phyloP scores from a whole-genome alignment of 1,140 invertebrate species.

The Triops cancriformis region DNA sequence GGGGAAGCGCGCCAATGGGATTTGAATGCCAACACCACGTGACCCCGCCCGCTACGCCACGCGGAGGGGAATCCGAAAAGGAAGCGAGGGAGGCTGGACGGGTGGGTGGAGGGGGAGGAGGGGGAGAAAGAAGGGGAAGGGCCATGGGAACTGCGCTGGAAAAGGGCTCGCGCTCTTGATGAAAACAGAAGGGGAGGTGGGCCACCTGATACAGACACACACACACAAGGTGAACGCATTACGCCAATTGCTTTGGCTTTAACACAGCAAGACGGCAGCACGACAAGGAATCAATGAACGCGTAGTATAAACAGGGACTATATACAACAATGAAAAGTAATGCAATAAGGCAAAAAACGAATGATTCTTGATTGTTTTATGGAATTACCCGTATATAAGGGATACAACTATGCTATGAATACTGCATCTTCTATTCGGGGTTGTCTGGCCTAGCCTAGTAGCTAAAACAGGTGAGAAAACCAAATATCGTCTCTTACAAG shows the following conservation, averaged over 20 bases:
- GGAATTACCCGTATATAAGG: too few relatives aligned
- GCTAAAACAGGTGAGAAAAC: too few relatives aligned
- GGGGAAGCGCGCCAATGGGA: not conserved
- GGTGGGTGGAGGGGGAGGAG: not conserved
- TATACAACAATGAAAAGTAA: too few relatives aligned
- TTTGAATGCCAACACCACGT: not conserved
- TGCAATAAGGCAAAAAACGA: too few relatives aligned
- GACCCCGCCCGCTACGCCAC: not conserved
- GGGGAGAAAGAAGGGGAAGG: not conserved
- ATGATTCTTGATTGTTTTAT: too few relatives aligned
- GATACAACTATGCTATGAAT: too few relatives aligned
- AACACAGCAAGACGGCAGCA: not conserved
- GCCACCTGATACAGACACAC: not conserved
- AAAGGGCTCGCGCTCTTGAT: not conserved
- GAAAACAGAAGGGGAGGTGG: not conserved
- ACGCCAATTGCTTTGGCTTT: not conserved
- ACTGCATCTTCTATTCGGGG: too few relatives aligned
- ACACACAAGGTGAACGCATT: not conserved
- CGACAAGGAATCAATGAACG: not conserved
- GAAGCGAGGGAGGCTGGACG: not conserved
- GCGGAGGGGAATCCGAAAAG: not conserved
- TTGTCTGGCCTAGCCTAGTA: too few relatives aligned
- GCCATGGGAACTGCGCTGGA: not conserved
- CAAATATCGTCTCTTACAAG: too few relatives aligned
- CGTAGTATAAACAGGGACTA: too few relatives aligned